These are phyloP conservation scores for Colletes gigas DNA, from an alignment of 1,140 invertebrate species.

Conservation along the genomic window DNA sequence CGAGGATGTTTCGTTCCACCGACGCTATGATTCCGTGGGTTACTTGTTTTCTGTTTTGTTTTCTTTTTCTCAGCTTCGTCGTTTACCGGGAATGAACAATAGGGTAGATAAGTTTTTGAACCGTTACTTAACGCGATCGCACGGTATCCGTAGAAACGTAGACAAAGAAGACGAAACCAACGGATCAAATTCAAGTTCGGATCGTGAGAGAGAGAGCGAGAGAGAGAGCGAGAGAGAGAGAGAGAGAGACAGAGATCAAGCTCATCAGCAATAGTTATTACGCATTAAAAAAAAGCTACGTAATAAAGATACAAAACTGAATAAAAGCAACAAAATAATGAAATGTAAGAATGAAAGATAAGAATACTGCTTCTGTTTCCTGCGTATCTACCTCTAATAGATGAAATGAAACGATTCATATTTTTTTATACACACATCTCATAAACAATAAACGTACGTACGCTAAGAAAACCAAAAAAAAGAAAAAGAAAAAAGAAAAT, in stretches of 20 bases:
- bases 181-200: constrained; percentile 8
- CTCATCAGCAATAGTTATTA: constrained; percentile 52
- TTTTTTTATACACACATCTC: constrained; percentile 77
- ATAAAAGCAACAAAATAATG: constrained; percentile 34
- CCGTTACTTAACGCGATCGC: not conserved
- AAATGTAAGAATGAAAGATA: constrained; percentile 50
- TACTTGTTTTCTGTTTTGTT: not conserved
- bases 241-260: constrained; percentile 1
- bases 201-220: constrained; percentile 4
- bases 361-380: constrained; percentile 75
- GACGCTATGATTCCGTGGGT: constrained; percentile 15
- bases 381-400: constrained; percentile 77
- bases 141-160: constrained; percentile 2
- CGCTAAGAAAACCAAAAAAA: constrained; percentile 55
- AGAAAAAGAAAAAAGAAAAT: constrained; percentile 11
- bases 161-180: constrained; percentile 1
- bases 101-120: not conserved
- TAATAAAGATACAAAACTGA: constrained; percentile 27
- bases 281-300: constrained; percentile 8
- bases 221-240: not conserved
- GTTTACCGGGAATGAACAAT: not conserved
- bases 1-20: constrained; percentile 4
- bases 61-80: not conserved
- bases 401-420: constrained; percentile 75
- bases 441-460: constrained; percentile 72